phyloP scores from a whole-genome alignment of 2,113 vertebrate species.

The Platysternon megacephalum region DNA sequence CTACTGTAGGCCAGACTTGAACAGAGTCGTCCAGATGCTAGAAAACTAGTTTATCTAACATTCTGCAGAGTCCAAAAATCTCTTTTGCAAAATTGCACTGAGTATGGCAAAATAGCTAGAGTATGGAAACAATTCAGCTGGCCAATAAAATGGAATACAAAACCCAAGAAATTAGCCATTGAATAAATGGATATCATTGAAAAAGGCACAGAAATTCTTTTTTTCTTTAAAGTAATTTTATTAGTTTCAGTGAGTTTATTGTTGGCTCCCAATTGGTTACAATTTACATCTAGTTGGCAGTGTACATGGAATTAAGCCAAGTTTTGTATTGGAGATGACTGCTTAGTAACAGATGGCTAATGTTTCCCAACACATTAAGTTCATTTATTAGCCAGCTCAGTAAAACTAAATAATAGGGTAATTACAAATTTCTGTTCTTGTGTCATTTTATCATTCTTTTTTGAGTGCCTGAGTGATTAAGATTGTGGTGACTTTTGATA shows the following conservation, averaged over 20 bases:
- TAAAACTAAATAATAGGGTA: conserved; percentile 40
- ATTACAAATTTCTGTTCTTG: conserved; percentile 34
- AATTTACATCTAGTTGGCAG: conserved; percentile 38
- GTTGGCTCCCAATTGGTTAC: conserved; percentile 28
- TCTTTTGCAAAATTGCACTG: not conserved
- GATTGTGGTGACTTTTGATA: not conserved
- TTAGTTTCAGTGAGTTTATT: not conserved
- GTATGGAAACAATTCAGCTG: accelerated
- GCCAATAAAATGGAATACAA: not conserved
- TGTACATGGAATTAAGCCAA: conserved; percentile 26
- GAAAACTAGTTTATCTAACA: not conserved
- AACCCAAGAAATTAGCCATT: not conserved
- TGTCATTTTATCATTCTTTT: not conserved
- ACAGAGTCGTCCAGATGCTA: not conserved
- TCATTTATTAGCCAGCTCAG: conserved; percentile 30
- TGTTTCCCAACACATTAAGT: conserved; percentile 52
- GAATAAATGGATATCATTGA: not conserved
- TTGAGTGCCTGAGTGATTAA: not conserved
- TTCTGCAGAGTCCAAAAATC: not conserved
- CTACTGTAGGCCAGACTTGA: not conserved
- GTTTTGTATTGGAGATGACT: conserved; percentile 30
- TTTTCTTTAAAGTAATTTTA: not conserved
- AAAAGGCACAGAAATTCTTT: not conserved
- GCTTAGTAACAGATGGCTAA: conserved; percentile 69
- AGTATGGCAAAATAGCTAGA: accelerated